phyloP scores from a whole-genome alignment of 2,113 vertebrate species.

The Corvus moneduloides region DNA sequence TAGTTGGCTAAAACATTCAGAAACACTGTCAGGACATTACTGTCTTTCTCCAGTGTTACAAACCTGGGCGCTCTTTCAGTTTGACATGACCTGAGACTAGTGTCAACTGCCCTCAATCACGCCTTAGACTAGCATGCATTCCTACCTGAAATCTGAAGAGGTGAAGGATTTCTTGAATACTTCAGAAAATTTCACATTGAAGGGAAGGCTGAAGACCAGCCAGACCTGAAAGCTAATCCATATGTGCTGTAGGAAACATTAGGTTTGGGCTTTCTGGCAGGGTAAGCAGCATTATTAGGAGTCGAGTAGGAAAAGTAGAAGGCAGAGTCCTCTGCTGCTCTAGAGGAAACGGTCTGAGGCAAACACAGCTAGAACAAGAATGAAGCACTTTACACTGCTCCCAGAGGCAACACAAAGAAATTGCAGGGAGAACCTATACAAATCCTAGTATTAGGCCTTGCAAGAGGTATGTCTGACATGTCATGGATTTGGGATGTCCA shows the following conservation, averaged over 20 bases:
- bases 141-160: background rate
- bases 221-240: background rate
- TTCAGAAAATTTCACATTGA: background rate
- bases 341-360: background rate
- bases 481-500: background rate
- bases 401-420: background rate
- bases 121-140: background rate
- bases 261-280: background rate
- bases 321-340: background rate
- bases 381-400: background rate
- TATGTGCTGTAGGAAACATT: background rate
- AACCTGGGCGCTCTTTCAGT: background rate
- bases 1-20: background rate
- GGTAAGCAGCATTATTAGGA: background rate
- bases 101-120: background rate
- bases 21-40: background rate
- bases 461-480: background rate
- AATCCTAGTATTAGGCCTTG: background rate
- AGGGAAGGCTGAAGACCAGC: background rate
- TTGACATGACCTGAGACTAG: background rate
- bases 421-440: background rate
- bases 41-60: background rate
- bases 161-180: background rate
- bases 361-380: background rate
- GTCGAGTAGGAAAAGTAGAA: background rate